A percentile compares a stretch with the other conserved stretches of the same genome.
phyloP scores from a whole-genome alignment of 2,797 vertebrate genomes.

The Acipenser transmontanus region DNA sequence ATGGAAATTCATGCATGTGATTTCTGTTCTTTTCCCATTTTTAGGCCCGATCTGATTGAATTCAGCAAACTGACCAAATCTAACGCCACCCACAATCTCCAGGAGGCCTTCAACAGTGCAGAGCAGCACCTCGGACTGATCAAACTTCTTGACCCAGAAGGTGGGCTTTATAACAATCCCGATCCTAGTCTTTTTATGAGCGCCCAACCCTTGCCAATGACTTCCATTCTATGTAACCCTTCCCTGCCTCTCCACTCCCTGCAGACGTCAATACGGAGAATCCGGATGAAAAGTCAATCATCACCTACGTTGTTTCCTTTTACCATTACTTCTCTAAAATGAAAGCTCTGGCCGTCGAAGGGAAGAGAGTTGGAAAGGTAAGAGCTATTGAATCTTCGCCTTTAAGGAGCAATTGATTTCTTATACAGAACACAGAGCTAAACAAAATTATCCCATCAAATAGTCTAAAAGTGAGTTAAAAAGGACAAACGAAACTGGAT shows the following conservation, averaged over 20 bases:
- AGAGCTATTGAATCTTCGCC: background rate
- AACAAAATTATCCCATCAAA: no score
- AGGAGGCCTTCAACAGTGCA: constrained; percentile 85
- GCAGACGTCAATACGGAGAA: constrained; percentile 91
- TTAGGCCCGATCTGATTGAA: constrained; percentile 83
- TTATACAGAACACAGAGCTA: no score
- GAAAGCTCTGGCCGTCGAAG: constrained; percentile 93
- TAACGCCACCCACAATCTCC: constrained; percentile 89
- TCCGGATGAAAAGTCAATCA: constrained; percentile 93
- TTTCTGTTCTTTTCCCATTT: background rate
- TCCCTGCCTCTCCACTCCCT: constrained; percentile 1
- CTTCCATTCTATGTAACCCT: background rate
- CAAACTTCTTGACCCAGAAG: constrained; percentile 91
- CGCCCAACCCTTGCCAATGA: background rate
- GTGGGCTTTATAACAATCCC: constrained; percentile 41
- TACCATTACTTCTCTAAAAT: constrained; percentile 98
- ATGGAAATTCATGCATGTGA: no score
- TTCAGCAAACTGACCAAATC: constrained; percentile 88
- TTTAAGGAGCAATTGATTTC: no score
- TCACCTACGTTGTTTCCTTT: constrained; percentile 94
- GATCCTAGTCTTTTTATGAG: no score
- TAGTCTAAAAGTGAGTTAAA: no score
- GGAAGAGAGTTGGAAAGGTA: constrained; percentile 93
- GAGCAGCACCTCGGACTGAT: constrained; percentile 87
- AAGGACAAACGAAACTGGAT: no score